Base-by-base conservation (phyloP, 2,797 vertebrate species). In the Sebastes itinus region DNA sequence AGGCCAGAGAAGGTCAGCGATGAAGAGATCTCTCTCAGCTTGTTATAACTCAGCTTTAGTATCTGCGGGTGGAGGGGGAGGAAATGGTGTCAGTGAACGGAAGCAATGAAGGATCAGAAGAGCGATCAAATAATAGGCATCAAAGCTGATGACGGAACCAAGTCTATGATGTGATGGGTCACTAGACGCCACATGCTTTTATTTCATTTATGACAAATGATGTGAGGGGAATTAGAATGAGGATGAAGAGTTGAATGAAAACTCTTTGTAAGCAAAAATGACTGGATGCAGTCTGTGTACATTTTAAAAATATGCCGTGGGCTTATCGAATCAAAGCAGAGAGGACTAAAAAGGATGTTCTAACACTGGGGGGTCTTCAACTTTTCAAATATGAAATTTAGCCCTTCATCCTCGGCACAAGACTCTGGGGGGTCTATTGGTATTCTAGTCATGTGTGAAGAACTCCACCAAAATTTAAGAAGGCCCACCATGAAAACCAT, bases 41-140 rank as follows among this genome's bases (percentile, higher is more conserved):
- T 98, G 92, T 99, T 99, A 86, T 99, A 99, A 92, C 98, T 99
- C 87, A 99, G 95, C 92, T 99, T 99, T 90, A 99, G 95, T 58
- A 99, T 97, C 98, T 99, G 77, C 49, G 46, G 73, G 6, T 23
- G 42, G 27, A 72, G 55, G 55, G 20, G 55, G 25, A 79, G 65
- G 55, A 77, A 74, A 81, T 56, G 32, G 72, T 46, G 42, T 46
- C 42, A 82, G 68, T 13, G 62, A 85, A 62, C 2, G 46, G 69
- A 71, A 23, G 33, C 66, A 80, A 83, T 72, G 63, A 59, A 35
- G 66, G 73, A 86, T 86, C 83, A 79, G 68, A 83, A 25, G 55
- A 72, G 68, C 33, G 52, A 87, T 85, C 30, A 80, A 72, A 85
- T 64, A 62, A 55, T 7, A 60, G 30, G 77, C 75, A 81, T 77